Base-by-base conservation (phyloP, 2,113 vertebrate genomes). In the Lampris incognitus region DNA sequence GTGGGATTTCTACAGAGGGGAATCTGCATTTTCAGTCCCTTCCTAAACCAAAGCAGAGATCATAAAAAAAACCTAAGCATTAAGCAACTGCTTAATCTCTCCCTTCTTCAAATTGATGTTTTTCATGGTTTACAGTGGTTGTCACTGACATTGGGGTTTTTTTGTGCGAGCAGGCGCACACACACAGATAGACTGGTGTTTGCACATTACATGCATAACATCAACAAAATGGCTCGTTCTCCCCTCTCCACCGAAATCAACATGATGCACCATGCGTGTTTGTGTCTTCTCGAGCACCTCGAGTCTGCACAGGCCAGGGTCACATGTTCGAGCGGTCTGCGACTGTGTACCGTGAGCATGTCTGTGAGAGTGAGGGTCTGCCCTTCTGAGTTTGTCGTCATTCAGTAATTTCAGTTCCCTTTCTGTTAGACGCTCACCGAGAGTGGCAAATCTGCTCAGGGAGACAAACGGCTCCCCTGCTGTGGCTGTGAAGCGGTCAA, bases 401-500 rank as follows among this genome's bases (percentile, higher is more conserved):
- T 88, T 91, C 83, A 88, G 83, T 90, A 87, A 85, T 72, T 88
- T 77, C 59, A 77, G 57, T 79, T 80, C 57, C 56, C 8, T 41
- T 71, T 82, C 40, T 68, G 78, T 86, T 58, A 81, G 83, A 89
- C 85, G 76, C 81, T 85, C 88, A 87, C 87, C 79, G 84, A 80
- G 86, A 79, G 73, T 77, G 76, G 63, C 78, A 84, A 91, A 88
- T 87, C 82, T 84, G 90, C 87, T 90, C 75, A 81, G 58, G 81
- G 83, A 89, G 89, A 89, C 85, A 89, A 87, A 92, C 61, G 84
- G 85, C 86, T 50, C 78, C 77, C 83, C 86, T 77, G 86, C 74
- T 83, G 87, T 69, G 87, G 82, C 77, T 48, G 83, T 80, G 69
- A 88, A 89, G 81, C 81, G 79, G 80, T 77, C 85, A 83, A 72